Conservation (phyloP, 2,113 vertebrate species). For the Epinephelus fuscoguttatus region DNA sequence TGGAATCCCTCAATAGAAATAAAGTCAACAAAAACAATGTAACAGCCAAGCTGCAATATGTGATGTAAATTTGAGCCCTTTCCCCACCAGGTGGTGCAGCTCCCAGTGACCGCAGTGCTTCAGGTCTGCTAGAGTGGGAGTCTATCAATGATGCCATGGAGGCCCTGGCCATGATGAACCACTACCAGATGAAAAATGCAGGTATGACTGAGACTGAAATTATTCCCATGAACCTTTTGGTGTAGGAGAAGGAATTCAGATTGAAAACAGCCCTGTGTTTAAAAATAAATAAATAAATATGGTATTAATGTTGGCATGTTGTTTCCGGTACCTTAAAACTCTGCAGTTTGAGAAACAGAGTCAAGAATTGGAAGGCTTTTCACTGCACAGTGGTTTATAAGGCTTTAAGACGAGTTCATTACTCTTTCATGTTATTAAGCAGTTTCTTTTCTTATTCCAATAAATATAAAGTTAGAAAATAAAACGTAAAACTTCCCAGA, state of each 20-base stretch:
- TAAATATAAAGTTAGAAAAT: too few relatives aligned
- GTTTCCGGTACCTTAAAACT: too few relatives aligned
- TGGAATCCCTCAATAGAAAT: not conserved
- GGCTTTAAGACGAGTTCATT: too few relatives aligned
- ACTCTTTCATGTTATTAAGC: too few relatives aligned
- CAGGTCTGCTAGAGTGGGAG: slow-evolving; percentile 95
- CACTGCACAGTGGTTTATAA: too few relatives aligned
- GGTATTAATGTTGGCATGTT: too few relatives aligned
- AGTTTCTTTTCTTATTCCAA: too few relatives aligned
- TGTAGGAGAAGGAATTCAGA: not conserved
- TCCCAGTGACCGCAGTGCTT: slow-evolving; percentile 92
- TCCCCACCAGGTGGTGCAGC: slow-evolving; percentile 70
- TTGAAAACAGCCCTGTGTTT: not conserved
- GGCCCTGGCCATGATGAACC: slow-evolving; percentile 91
- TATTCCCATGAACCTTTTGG: not conserved
- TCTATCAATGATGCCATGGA: slow-evolving; percentile 94
- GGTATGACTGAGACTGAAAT: slow-evolving; percentile 80
- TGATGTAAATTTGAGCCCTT: not conserved
- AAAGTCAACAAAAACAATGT: not conserved
- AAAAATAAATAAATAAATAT: too few relatives aligned
- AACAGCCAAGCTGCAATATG: not conserved
- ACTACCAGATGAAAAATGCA: slow-evolving; percentile 96
- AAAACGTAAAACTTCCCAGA: not conserved
- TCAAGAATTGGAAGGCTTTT: too few relatives aligned
- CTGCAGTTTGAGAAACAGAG: too few relatives aligned